Conservation (phyloP, 1,140 invertebrate genomes). For the Planococcus citri region DNA sequence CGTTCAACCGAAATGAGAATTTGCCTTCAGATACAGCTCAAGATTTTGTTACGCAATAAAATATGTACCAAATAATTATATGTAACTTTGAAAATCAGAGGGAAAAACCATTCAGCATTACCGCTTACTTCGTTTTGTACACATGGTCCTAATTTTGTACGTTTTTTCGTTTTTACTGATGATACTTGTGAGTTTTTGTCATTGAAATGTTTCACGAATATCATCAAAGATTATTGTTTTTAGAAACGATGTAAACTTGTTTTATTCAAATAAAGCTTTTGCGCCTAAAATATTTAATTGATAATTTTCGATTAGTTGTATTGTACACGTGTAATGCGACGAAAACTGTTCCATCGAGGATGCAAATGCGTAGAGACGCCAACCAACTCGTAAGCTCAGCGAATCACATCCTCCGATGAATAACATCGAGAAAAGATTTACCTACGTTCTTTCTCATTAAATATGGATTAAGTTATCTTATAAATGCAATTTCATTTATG, state of each 20-base stretch:
- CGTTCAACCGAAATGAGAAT: neutral
- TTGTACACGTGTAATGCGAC: too few relatives aligned
- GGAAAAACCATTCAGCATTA: neutral
- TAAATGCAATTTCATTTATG: too few relatives aligned
- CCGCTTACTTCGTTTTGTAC: neutral
- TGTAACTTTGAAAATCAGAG: neutral
- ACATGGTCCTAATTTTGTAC: neutral
- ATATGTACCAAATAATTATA: neutral
- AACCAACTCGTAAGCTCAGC: too few relatives aligned
- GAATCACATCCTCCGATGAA: too few relatives aligned
- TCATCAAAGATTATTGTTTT: neutral
- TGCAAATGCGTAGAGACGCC: too few relatives aligned
- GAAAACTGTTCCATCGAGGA: too few relatives aligned
- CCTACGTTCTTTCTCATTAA: too few relatives aligned
- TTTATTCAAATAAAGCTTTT: slow-evolving; percentile 1
- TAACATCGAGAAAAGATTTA: too few relatives aligned
- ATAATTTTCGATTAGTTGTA: too few relatives aligned
- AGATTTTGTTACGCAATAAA: neutral
- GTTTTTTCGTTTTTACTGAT: neutral
- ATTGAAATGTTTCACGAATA: neutral
- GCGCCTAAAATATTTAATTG: neutral
- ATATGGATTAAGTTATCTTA: too few relatives aligned
- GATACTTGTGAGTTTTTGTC: neutral
- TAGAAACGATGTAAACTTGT: neutral
- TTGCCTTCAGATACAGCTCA: neutral